Evolutionary conservation across 2,797 vertebrate species (phyloP), one percentile per base, ranked within the genome.

Genomic region (Pangasius djambal): DNA sequence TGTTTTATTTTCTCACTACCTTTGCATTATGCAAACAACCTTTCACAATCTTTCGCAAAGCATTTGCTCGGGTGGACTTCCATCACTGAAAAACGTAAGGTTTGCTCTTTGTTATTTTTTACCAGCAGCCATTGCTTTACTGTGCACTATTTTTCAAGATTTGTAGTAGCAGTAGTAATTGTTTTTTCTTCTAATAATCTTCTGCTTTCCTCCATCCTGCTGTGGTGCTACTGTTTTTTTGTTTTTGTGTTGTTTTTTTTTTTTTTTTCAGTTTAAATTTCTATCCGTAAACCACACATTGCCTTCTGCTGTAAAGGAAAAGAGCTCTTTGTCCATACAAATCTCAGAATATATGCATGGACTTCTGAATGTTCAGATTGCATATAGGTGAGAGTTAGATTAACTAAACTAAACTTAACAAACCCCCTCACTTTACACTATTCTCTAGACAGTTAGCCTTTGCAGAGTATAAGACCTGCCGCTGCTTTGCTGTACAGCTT

Each of bases 1-100:
- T 89, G 84, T 83, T 86, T 82, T 61, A 79, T 86, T 82, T 61
- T 91, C 85, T 92, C 2, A 90, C 91, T 91, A 92, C 94, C 94
- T 94, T 94, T 92, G 89, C 85, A 40, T 86, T 65, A 40, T 52
- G 63, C 63, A 69, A 69, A 31, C 52, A 50, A 34, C 52, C 83
- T 86, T 86, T 57, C 50, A 63, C 50, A 61, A 44, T 89, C 40
- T 83, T 83, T 75, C 87, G 65, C 77, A 67, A 74, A 89, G 92
- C 90, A 88, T 88, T 91, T 67, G 48, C 75, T 83, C n/a, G 69
- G 48, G 20, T 85, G 83, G 48, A 87, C 84, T 88, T 82, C 86
- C 37, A 75, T 88, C 81, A 89, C 67, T 89, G 87, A 86, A 81
- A 59, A 34, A 28, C 61, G 63, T 70, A 77, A 15, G 34, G 79